phyloP scores from a whole-genome alignment of 2,888 invertebrate species.

The Cerastis leucographa region DNA sequence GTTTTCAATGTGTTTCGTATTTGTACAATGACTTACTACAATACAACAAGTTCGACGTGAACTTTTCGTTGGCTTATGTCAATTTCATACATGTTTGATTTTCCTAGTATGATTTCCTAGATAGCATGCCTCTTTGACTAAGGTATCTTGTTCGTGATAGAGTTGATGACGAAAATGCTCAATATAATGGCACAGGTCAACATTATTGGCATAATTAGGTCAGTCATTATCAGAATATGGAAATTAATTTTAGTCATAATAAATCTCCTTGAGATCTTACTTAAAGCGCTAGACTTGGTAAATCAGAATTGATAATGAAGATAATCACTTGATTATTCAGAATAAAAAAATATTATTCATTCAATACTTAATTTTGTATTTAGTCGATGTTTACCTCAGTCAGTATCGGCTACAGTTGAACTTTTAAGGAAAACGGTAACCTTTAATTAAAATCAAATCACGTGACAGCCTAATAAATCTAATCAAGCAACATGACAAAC shows the following conservation, averaged over 20 bases:
- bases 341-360: slow-evolving; percentile 16
- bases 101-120: not conserved
- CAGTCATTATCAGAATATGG: not conserved
- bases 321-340: slow-evolving; percentile 19
- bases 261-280: slow-evolving; percentile 5
- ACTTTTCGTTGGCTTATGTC: not conserved
- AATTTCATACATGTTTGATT: not conserved
- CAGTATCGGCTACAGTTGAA: slow-evolving; percentile 35
- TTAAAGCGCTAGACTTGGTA: not conserved
- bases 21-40: not conserved
- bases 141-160: not conserved
- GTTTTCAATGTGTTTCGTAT: not conserved
- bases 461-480: slow-evolving; percentile 56
- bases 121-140: not conserved
- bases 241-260: slow-evolving; percentile 4
- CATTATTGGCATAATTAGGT: not conserved
- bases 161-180: not conserved
- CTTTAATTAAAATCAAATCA: slow-evolving; percentile 61
- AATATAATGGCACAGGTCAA: not conserved
- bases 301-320: slow-evolving; percentile 36
- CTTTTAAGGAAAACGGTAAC: slow-evolving; percentile 54
- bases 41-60: not conserved
- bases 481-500: slow-evolving; percentile 56
- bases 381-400: slow-evolving; percentile 3
- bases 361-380: slow-evolving; percentile 10